A percentile compares a stretch with the other conserved stretches of the same genome.
Conservation (phyloP, 2,888 invertebrate genomes). For the Volucella zonaria region DNA sequence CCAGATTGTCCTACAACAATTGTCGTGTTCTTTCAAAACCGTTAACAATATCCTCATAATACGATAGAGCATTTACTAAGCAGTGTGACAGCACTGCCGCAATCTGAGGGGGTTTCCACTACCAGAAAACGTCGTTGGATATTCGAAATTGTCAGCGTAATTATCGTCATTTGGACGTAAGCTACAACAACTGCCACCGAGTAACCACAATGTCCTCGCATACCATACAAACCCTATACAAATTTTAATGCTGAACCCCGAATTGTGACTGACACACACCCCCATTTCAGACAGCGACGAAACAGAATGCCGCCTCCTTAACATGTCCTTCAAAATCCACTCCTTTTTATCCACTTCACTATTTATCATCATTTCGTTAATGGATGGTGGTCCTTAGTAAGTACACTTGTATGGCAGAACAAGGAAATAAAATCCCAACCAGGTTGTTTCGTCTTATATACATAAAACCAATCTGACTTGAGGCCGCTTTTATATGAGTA, state of each 20-base stretch:
- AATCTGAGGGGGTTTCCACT: background rate
- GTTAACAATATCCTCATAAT: slow-evolving; percentile 16
- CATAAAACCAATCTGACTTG: too few relatives aligned
- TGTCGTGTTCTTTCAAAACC: slow-evolving; percentile 20
- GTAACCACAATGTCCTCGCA: slow-evolving; percentile 10
- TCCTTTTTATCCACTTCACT: too few relatives aligned
- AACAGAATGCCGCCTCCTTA: slow-evolving; percentile 7
- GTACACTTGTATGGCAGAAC: too few relatives aligned
- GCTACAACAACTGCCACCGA: slow-evolving; percentile 2
- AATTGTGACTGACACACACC: background rate
- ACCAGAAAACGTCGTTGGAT: slow-evolving; percentile 21
- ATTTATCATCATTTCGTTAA: too few relatives aligned
- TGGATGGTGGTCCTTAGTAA: too few relatives aligned
- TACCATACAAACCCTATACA: background rate
- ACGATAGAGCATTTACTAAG: slow-evolving; percentile 21
- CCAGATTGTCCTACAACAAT: slow-evolving; percentile 50
- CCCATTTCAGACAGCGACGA: too few relatives aligned
- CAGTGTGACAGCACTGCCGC: slow-evolving; percentile 2
- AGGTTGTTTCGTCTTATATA: too few relatives aligned
- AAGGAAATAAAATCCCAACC: too few relatives aligned
- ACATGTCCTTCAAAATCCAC: background rate
- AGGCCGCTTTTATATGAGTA: too few relatives aligned
- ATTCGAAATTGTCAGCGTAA: slow-evolving; percentile 33
- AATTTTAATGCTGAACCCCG: background rate
- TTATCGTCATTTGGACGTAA: background rate